Conservation (phyloP, 2,113 vertebrate species). For the Zapornia atra region DNA sequence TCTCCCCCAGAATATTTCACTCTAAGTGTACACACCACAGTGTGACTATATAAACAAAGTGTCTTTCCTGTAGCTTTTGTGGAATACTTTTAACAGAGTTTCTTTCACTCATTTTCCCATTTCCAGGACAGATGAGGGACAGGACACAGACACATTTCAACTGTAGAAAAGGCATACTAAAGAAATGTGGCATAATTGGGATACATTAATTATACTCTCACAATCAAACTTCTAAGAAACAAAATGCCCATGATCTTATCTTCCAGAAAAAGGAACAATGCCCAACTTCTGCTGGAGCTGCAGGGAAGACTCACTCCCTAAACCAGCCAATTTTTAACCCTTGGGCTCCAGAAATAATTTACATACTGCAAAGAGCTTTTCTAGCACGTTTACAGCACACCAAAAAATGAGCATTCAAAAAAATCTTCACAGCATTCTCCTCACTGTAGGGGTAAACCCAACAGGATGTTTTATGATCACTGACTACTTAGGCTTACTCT, state of each 20-base stretch:
- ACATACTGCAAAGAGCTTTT: neutral
- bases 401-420: neutral
- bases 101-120: conserved; percentile 4
- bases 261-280: neutral
- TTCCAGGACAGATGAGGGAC: conserved; percentile 10
- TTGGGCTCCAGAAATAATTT: neutral
- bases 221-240: neutral
- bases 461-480: neutral
- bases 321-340: neutral
- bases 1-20: neutral
- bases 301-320: neutral
- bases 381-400: neutral
- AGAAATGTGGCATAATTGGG: neutral
- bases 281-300: neutral
- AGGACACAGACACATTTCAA: neutral
- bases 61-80: neutral
- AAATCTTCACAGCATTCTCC: neutral
- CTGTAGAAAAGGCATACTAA: neutral
- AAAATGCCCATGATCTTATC: neutral
- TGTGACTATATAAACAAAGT: neutral
- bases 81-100: neutral
- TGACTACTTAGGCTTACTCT: neutral
- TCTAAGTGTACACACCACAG: neutral
- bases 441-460: neutral
- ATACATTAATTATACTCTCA: neutral